Evolutionary conservation across 2,113 vertebrate species (phyloP).

Genomic region (Pteruthius melanotis): DNA sequence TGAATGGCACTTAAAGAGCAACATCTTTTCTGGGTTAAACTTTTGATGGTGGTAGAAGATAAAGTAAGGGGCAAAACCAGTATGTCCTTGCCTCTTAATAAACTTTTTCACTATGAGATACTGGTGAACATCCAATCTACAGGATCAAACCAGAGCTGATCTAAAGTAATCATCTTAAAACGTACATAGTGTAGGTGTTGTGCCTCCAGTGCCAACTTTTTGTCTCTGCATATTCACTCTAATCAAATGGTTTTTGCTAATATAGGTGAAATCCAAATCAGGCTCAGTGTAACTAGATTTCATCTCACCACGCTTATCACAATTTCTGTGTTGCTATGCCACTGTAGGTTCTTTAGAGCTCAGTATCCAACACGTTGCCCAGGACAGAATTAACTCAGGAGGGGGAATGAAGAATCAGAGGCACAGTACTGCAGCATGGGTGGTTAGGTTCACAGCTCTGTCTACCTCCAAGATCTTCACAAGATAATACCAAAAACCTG

Average conservation of each 20-base stretch:
- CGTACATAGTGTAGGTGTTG: fast-evolving
- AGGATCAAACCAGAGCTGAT: neutral
- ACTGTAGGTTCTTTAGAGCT: neutral
- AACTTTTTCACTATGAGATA: neutral
- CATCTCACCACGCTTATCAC: neutral
- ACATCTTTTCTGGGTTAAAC: neutral
- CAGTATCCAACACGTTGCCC: neutral
- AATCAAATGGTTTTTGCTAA: neutral
- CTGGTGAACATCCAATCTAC: neutral
- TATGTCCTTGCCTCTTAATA: neutral
- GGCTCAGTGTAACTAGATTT: neutral
- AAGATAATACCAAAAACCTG: neutral
- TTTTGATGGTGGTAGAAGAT: neutral
- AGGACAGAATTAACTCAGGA: neutral
- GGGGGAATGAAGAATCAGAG: neutral
- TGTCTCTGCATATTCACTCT: neutral
- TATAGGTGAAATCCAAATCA: neutral
- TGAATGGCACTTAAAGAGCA: neutral
- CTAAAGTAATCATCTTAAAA: neutral
- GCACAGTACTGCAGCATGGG: neutral
- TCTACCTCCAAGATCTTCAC: neutral
- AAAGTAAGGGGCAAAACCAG: neutral
- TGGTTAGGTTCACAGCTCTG: neutral
- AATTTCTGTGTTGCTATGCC: neutral
- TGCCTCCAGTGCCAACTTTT: neutral